A percentile compares a stretch with the other conserved stretches of the same genome.
phyloP scores from a whole-genome alignment of 2,113 vertebrate species.

The Scomber scombrus region DNA sequence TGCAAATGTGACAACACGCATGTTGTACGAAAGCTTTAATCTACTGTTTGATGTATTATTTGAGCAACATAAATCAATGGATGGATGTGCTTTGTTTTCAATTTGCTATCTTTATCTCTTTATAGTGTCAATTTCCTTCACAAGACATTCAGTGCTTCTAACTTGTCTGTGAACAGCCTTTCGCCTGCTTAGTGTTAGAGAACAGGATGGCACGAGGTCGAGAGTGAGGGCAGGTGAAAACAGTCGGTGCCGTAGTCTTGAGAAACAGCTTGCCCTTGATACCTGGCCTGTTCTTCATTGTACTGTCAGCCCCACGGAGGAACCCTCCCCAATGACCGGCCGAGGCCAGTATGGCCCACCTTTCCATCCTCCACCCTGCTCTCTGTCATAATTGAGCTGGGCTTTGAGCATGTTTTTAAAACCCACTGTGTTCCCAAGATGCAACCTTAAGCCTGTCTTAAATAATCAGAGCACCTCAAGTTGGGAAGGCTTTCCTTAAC shows the following conservation, averaged over 20 bases:
- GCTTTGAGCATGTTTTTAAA: slow-evolving; percentile 90
- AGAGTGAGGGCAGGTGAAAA: slow-evolving; percentile 78
- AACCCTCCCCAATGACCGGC: slow-evolving; percentile 84
- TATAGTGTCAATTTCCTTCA: slow-evolving; percentile 18
- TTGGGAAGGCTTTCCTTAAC: slow-evolving; percentile 87
- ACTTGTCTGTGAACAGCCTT: slow-evolving; percentile 42
- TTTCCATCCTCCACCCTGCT: slow-evolving; percentile 75
- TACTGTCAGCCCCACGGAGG: slow-evolving; percentile 80
- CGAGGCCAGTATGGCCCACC: slow-evolving; percentile 83
- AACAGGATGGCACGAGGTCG: slow-evolving; percentile 55
- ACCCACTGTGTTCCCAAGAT: slow-evolving; percentile 84
- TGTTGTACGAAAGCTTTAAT: slow-evolving; percentile 33
- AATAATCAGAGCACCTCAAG: slow-evolving; percentile 85
- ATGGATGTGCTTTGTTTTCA: slow-evolving; percentile 17
- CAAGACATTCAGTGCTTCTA: slow-evolving; percentile 23
- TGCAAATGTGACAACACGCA: slow-evolving; percentile 38
- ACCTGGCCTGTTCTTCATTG: slow-evolving; percentile 74
- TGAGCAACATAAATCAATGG: slow-evolving; percentile 2
- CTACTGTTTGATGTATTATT: not conserved
- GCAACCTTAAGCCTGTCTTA: slow-evolving; percentile 62
- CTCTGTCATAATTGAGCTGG: slow-evolving; percentile 91
- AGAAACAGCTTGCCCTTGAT: slow-evolving; percentile 80
- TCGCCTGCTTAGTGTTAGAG: slow-evolving; percentile 37
- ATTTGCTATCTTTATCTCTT: slow-evolving; percentile 24
- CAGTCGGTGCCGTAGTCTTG: slow-evolving; percentile 77